Base-by-base conservation (phyloP, 2,797 vertebrate species). In the Falco rusticolus region DNA sequence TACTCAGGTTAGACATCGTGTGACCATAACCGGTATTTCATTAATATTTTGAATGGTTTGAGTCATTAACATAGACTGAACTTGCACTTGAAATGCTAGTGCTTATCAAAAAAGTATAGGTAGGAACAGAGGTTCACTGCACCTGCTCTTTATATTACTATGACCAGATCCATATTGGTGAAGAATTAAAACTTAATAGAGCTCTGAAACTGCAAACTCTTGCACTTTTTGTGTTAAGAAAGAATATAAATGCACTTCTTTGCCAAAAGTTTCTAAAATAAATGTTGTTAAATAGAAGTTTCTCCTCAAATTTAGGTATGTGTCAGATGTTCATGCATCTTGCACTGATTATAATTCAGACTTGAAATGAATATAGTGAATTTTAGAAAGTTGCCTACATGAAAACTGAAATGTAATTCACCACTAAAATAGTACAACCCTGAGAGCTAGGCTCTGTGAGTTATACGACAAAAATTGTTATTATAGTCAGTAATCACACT, bases 321-420 rank as follows among this genome's bases (percentile, higher is more conserved):
- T 90, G 66, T 94, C 83, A 84, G 70, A 61, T 78, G 47, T 84
- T 93, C 51, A 4, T 71, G 51, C 74, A 77, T 78, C 85, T 94
- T 91, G 91, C 53, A 83, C 64, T 75, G 94, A 77, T 96, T 93
- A 74, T 72, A 87, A 92, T 76, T 74, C 90, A 75, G 24, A 37
- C 71, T 87, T 90, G 87, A 81, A 87, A 95, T 87, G 11, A 72
- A 71, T 48, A 70, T 39, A 77, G 25, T 75, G 37, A 59, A 93
- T 66, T 82, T 57, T 33, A 65, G n/a, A 54, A 82, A 82, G 61
- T 9, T 78, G 41, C 47, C 60, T 84, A 22, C 14, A 33, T 80
- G 57, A 82, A 85, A 76, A 69, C 39, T 71, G 45, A 33, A 92
- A 10, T 90, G 65, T 41, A 91, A 66, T 84, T 93, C 68, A 72